phyloP scores from a whole-genome alignment of 92 coral and sea anemone species.

The Heliopora coerulea region DNA sequence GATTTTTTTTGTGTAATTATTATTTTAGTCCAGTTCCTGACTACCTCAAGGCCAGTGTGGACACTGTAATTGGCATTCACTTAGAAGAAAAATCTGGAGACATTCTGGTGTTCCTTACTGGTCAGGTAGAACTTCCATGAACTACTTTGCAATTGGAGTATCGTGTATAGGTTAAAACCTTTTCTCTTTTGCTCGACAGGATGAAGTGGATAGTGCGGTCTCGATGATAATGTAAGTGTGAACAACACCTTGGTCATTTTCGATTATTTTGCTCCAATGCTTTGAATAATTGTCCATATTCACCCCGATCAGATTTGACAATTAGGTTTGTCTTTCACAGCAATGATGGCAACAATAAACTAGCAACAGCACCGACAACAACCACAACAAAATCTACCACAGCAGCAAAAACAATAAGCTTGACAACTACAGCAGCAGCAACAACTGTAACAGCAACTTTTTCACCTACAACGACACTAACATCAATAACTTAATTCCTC shows the following conservation, averaged over 20 bases:
- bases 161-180: background rate
- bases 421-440: too few species aligned
- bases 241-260: background rate
- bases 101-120: conserved; percentile 93
- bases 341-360: too few species aligned
- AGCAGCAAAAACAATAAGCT: too few species aligned
- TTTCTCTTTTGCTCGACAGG: conserved; percentile 42
- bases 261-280: background rate
- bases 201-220: conserved; percentile 89
- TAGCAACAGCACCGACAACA: too few species aligned
- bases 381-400: too few species aligned
- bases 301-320: too few species aligned
- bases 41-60: conserved; percentile 85
- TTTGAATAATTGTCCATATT: too few species aligned
- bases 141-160: background rate
- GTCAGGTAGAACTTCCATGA: conserved; percentile 61
- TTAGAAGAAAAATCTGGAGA: conserved; percentile 87
- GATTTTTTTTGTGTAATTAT: background rate
- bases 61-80: conserved; percentile 97
- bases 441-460: too few species aligned
- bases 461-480: too few species aligned
- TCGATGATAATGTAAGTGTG: conserved; percentile 70
- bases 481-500: too few species aligned
- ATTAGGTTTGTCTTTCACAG: too few species aligned
- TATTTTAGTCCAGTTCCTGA: conserved; percentile 79